These are phyloP conservation scores for Eupithecia pulchellata DNA, from an alignment of 2,888 invertebrate species.

Conservation along the genomic window DNA sequence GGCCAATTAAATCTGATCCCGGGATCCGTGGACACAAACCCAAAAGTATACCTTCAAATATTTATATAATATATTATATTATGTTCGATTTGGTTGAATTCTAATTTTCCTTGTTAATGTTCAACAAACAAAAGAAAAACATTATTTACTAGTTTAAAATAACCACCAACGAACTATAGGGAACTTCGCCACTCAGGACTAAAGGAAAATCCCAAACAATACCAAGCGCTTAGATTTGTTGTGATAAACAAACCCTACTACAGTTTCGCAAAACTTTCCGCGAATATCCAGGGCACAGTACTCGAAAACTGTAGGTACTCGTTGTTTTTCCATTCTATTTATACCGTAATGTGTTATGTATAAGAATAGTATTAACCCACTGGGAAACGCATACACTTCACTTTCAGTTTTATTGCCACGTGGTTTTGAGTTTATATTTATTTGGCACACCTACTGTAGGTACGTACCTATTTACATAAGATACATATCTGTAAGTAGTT, in stretches of 20 bases:
- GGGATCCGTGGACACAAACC: no score
- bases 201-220: constrained; percentile 2
- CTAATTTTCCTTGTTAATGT: no score
- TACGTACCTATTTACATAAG: no score
- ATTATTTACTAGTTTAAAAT: neutral
- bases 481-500: no score
- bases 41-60: neutral
- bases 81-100: no score
- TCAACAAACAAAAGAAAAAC: no score
- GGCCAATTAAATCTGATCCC: no score
- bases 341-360: constrained; percentile 18
- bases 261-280: constrained; percentile 32
- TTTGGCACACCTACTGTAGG: neutral
- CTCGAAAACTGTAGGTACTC: constrained; percentile 16
- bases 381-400: constrained; percentile 1
- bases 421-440: neutral
- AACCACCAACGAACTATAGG: neutral
- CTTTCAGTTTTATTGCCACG: constrained; percentile 3
- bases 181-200: neutral
- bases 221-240: neutral
- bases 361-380: constrained; percentile 7
- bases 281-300: constrained; percentile 14
- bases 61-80: no score
- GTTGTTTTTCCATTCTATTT: constrained; percentile 36
- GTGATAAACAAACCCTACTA: neutral